Conservation (phyloP, 2,888 invertebrate genomes). For the Eristalinus sepulchralis region DNA sequence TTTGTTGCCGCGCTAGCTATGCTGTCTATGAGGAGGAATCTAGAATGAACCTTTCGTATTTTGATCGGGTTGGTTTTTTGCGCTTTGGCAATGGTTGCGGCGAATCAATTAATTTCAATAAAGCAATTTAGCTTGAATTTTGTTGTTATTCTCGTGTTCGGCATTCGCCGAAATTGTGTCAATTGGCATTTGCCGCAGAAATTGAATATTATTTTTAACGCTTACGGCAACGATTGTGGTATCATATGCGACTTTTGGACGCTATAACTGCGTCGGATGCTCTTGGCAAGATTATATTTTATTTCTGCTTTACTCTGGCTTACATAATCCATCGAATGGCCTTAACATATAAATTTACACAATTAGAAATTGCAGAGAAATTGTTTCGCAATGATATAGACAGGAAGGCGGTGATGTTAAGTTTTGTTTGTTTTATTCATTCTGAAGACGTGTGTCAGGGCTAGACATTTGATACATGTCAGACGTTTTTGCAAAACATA, state of each 20-base stretch:
- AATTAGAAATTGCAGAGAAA: background rate
- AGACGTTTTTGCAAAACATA: too few species aligned
- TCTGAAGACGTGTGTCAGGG: too few species aligned
- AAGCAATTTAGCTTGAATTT: constrained; percentile 59
- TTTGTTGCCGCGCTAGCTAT: background rate
- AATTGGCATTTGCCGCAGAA: constrained; percentile 64
- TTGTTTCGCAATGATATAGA: background rate
- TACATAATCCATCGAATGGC: background rate
- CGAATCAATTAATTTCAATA: constrained; percentile 64
- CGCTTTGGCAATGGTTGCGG: constrained; percentile 40
- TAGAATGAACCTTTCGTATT: constrained; percentile 54
- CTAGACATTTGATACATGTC: too few species aligned
- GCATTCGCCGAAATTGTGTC: constrained; percentile 67
- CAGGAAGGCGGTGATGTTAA: background rate
- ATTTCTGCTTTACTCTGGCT: background rate
- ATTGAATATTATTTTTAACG: constrained; percentile 70
- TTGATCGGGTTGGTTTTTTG: constrained; percentile 21
- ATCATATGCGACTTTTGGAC: constrained; percentile 48
- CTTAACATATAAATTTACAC: background rate
- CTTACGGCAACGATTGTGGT: constrained; percentile 40
- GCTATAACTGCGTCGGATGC: constrained; percentile 43
- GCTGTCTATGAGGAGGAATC: constrained; percentile 31
- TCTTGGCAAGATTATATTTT: constrained; percentile 26
- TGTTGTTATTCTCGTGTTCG: constrained; percentile 40
- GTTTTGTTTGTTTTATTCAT: too few species aligned